A percentile compares a stretch with the other conserved stretches of the same genome.
These are phyloP conservation scores for Drosophila prostipennis DNA, from an alignment of 2,888 invertebrate species.

Conservation along the genomic window DNA sequence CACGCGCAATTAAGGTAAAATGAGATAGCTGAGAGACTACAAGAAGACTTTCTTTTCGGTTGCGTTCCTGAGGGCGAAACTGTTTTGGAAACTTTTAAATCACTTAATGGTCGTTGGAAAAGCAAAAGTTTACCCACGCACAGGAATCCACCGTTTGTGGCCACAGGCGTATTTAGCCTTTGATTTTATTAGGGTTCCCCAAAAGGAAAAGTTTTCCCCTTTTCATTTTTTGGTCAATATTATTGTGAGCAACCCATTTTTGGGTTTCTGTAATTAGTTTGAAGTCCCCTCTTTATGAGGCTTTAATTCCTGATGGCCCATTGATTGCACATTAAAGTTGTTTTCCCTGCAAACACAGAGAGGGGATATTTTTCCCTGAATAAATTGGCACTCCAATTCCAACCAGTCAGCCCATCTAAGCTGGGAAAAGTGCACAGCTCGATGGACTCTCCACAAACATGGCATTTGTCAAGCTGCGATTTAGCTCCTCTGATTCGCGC, in stretches of 20 bases:
- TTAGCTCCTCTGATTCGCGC: background rate
- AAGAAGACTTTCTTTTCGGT: background rate
- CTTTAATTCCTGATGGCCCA: constrained; percentile 48
- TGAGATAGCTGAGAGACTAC: background rate
- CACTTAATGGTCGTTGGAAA: constrained; percentile 56
- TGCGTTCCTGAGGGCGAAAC: background rate
- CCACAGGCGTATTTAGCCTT: constrained; percentile 45
- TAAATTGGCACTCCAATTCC: constrained; percentile 50
- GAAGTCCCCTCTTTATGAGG: constrained; percentile 47
- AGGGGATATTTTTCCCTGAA: constrained; percentile 24
- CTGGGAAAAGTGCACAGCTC: constrained; percentile 9
- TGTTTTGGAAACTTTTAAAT: constrained; percentile 50
- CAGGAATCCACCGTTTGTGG: constrained; percentile 26
- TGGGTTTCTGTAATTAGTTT: constrained; percentile 59
- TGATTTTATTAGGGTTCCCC: constrained; percentile 51
- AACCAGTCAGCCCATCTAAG: constrained; percentile 1
- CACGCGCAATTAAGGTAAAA: constrained; percentile 34
- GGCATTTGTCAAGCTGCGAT: constrained; percentile 6
- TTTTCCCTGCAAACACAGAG: background rate
- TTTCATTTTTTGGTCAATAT: constrained; percentile 20
- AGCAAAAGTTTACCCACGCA: constrained; percentile 48
- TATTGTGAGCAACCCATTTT: constrained; percentile 18
- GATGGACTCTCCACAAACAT: constrained; percentile 11
- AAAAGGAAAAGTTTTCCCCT: constrained; percentile 49
- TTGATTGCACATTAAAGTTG: constrained; percentile 29